These are phyloP conservation scores for Tethya wilhelma DNA, from an alignment of 37 sponge, comb jelly and placozoan species.

Conservation along the genomic window DNA sequence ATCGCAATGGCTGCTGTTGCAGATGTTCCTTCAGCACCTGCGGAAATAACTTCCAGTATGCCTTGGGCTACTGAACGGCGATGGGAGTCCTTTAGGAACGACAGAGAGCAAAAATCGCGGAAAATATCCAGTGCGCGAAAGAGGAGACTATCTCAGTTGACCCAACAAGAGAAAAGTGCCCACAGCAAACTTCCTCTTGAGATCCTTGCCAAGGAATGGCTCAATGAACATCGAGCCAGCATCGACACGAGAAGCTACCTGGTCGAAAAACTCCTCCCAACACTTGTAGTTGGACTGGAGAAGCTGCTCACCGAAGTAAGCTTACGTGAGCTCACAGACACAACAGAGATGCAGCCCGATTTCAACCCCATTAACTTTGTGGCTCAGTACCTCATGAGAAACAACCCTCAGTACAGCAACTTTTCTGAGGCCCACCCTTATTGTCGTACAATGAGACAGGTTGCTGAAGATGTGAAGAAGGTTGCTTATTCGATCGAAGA, in stretches of 20 bases:
- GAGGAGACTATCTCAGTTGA: slow-evolving; percentile 4
- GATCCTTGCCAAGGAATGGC: slow-evolving; percentile 80
- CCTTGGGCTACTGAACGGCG: no score
- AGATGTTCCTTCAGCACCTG: no score
- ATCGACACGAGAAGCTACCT: slow-evolving; percentile 62
- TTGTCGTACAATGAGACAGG: slow-evolving; percentile 50
- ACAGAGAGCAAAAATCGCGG: no score
- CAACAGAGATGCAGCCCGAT: slow-evolving; percentile 23
- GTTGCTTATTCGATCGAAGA: slow-evolving; percentile 52
- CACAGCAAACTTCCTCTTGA: slow-evolving; percentile 62
- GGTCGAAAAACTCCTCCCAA: slow-evolving; percentile 75
- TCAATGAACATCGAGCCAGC: slow-evolving; percentile 15
- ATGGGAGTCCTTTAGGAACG: no score
- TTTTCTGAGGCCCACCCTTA: slow-evolving; percentile 78
- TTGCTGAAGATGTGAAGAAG: slow-evolving; percentile 57
- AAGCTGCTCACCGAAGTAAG: slow-evolving; percentile 77
- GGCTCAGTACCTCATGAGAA: slow-evolving; percentile 96
- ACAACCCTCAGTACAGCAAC: slow-evolving; percentile 89
- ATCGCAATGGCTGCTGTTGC: no score
- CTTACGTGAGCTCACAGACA: slow-evolving; percentile 44
- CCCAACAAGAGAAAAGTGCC: slow-evolving; percentile 2
- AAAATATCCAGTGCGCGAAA: no score
- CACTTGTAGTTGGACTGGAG: slow-evolving; percentile 82
- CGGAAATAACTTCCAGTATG: no score
- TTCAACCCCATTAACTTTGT: slow-evolving; percentile 97